Evolutionary conservation across 2,888 invertebrate genomes (phyloP).

Genomic region (Melanostoma scalare): DNA sequence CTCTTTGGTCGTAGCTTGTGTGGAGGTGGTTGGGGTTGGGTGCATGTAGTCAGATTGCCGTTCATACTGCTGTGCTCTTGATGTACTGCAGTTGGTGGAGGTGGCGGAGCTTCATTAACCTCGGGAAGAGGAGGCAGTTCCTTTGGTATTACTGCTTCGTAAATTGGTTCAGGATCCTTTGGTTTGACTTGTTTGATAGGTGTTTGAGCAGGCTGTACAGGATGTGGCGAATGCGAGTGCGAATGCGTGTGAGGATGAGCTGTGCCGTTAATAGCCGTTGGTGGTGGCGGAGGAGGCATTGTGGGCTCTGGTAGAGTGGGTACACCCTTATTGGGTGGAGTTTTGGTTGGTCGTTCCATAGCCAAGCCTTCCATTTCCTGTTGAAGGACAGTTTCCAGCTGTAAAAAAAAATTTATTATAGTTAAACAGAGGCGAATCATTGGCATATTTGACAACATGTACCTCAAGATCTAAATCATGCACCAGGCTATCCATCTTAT

Average conservation of each 20-base stretch:
- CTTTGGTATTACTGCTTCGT: conserved; percentile 91
- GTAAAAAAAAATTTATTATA: conserved; percentile 61
- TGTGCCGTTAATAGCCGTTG: conserved; percentile 76
- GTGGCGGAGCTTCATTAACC: conserved; percentile 75
- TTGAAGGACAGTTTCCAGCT: conserved; percentile 86
- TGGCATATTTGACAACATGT: conserved; percentile 18
- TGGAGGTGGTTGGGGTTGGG: conserved; percentile 75
- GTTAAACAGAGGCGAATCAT: conserved; percentile 13
- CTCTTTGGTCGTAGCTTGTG: conserved; percentile 79
- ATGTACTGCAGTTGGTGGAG: conserved; percentile 51
- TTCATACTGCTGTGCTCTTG: conserved; percentile 63
- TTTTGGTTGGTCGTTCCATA: conserved; percentile 79
- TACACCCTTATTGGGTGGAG: conserved; percentile 79
- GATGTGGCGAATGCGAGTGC: conserved; percentile 64
- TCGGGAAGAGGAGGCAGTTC: conserved; percentile 82
- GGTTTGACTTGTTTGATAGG: conserved; percentile 73
- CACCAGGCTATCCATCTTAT: conserved; percentile 91
- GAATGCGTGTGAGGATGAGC: conserved; percentile 74
- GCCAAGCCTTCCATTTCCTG: conserved; percentile 84
- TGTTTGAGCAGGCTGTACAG: conserved; percentile 74
- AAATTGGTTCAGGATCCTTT: conserved; percentile 88
- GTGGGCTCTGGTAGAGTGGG: conserved; percentile 90
- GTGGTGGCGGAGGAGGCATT: conserved; percentile 88
- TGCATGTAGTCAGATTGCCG: conserved; percentile 21
- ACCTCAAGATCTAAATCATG: conserved; percentile 92